These are phyloP conservation scores for Oncorhynchus keta DNA, from an alignment of 2,113 vertebrate species.

Conservation along the genomic window DNA sequence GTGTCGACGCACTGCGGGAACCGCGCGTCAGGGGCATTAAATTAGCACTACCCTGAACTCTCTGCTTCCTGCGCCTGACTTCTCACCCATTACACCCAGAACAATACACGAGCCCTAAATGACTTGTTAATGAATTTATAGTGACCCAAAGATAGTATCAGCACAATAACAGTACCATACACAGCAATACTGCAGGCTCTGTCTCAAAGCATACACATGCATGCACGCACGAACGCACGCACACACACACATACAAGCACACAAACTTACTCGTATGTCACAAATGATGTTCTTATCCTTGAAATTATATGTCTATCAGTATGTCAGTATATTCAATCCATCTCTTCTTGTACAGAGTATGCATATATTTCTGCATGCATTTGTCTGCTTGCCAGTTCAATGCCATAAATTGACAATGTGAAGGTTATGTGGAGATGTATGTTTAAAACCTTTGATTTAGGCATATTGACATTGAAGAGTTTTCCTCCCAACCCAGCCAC, in stretches of 20 bases:
- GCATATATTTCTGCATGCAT: background rate
- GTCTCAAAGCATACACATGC: too few relatives aligned
- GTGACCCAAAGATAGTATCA: slow-evolving; percentile 13
- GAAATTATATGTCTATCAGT: too few relatives aligned
- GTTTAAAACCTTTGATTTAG: slow-evolving; percentile 63
- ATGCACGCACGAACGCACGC: too few relatives aligned
- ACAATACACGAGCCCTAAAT: background rate
- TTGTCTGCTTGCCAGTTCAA: background rate
- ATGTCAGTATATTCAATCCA: too few relatives aligned
- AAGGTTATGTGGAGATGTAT: slow-evolving; percentile 49
- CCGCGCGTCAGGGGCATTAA: too few relatives aligned
- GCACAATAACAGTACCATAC: slow-evolving; percentile 9
- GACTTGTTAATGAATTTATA: slow-evolving; percentile 41
- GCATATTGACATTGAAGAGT: slow-evolving; percentile 54
- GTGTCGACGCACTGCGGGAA: too few relatives aligned
- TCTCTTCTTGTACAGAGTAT: background rate
- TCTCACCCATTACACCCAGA: too few relatives aligned
- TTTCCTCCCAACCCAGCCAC: slow-evolving; percentile 35
- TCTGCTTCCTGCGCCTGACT: too few relatives aligned
- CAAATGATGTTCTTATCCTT: too few relatives aligned
- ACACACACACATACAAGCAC: too few relatives aligned
- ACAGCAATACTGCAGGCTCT: slow-evolving; percentile 9
- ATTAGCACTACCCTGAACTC: too few relatives aligned
- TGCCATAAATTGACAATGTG: slow-evolving; percentile 28
- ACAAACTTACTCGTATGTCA: background rate